These are phyloP conservation scores for Thyatira batis DNA, from an alignment of 2,888 invertebrate genomes.

Conservation along the genomic window DNA sequence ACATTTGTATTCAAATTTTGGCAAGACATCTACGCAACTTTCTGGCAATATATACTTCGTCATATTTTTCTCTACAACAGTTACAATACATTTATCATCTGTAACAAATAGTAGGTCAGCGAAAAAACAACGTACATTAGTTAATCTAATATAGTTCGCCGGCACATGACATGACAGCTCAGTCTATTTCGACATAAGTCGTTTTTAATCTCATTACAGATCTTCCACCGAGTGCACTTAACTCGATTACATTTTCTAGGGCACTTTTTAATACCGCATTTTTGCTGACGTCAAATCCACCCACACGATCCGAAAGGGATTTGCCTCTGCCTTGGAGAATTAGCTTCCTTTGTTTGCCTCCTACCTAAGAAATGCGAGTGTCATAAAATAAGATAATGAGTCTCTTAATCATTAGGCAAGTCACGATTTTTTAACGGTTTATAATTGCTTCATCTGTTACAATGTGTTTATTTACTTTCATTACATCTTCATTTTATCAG, in stretches of 20 bases:
- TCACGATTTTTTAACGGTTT: no score
- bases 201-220: slow-evolving; percentile 21
- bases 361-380: neutral
- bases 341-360: neutral
- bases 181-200: neutral
- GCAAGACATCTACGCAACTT: neutral
- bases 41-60: neutral
- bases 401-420: no score
- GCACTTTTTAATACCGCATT: slow-evolving; percentile 19
- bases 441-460: no score
- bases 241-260: slow-evolving; percentile 23
- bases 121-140: neutral
- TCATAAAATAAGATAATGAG: no score
- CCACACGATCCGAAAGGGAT: slow-evolving; percentile 9
- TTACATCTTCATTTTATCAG: no score
- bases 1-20: no score
- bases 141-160: neutral
- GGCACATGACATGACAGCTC: neutral
- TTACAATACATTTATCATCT: neutral
- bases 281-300: slow-evolving; percentile 8
- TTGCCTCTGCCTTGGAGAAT: slow-evolving; percentile 12
- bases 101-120: neutral
- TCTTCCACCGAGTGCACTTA: slow-evolving; percentile 18
- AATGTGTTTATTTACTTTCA: no score
- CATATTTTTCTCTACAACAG: neutral